A percentile compares a stretch with the other conserved stretches of the same genome.
Evolutionary conservation across 2,797 vertebrate genomes (phyloP).

Genomic region (Halcyon chelicuti): DNA sequence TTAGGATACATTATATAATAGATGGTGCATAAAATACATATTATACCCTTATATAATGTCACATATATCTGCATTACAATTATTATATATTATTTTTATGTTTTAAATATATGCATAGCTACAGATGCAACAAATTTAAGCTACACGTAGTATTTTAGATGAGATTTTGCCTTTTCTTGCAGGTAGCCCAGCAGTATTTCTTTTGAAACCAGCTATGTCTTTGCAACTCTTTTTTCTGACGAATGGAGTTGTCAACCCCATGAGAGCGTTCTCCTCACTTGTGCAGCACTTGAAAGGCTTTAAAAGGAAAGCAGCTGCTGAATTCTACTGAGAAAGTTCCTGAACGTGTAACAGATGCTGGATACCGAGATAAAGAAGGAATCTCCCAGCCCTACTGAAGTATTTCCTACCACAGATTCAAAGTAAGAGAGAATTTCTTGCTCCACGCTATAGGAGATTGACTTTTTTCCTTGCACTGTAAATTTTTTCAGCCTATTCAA

Average conservation of each 20-base stretch:
- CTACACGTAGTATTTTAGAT: background rate
- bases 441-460: background rate
- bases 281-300: background rate
- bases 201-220: background rate
- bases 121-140: background rate
- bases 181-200: background rate
- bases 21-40: background rate
- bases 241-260: background rate
- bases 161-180: background rate
- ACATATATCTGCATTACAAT: background rate
- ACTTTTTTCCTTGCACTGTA: background rate
- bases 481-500: background rate
- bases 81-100: background rate
- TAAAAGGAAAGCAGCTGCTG: background rate
- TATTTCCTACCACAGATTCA: background rate
- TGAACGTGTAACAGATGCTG: background rate
- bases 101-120: background rate
- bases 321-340: background rate
- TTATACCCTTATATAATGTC: background rate
- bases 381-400: background rate
- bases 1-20: background rate
- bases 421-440: background rate
- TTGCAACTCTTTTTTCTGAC: background rate
- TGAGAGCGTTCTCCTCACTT: background rate
- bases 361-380: background rate